Conservation (phyloP, 1,140 invertebrate species). For the Drosophila bifasciata region DNA sequence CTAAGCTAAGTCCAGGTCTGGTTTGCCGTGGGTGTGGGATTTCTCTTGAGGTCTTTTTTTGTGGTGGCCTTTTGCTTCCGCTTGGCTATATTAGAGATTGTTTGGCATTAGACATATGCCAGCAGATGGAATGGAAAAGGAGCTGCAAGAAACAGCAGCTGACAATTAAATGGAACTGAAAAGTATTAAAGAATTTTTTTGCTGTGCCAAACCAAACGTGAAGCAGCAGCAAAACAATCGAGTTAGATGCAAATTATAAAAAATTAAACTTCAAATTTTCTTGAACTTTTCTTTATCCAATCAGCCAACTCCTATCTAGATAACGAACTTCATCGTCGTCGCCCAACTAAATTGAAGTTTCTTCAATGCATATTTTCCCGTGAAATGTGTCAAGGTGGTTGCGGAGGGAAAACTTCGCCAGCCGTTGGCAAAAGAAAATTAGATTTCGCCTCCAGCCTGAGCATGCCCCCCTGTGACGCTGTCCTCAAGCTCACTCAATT, state of each 20-base stretch:
- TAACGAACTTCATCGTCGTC: slow-evolving; percentile 13
- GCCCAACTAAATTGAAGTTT: slow-evolving; percentile 15
- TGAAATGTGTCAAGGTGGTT: slow-evolving; percentile 43
- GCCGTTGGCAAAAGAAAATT: slow-evolving; percentile 34
- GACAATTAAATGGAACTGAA: not conserved
- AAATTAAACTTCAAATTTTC: not conserved
- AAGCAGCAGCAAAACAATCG: too few relatives aligned
- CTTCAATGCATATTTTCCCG: slow-evolving; percentile 2
- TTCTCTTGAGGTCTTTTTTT: slow-evolving; percentile 36
- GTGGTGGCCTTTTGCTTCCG: slow-evolving; percentile 34
- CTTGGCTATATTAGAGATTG: slow-evolving; percentile 23
- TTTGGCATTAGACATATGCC: slow-evolving; percentile 31
- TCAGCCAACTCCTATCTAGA: slow-evolving; percentile 2
- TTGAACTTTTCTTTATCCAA: not conserved
- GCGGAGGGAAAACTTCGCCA: slow-evolving; percentile 6
- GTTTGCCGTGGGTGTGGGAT: slow-evolving; percentile 17
- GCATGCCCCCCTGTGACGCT: too few relatives aligned
- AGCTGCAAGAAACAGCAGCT: not conserved
- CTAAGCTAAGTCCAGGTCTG: slow-evolving; percentile 13
- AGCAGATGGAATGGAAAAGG: slow-evolving; percentile 3
- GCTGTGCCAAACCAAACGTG: not conserved
- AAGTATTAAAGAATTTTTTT: not conserved
- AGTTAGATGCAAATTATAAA: too few relatives aligned
- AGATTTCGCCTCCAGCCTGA: slow-evolving; percentile 23
- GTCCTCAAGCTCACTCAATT: slow-evolving; percentile 22